Evolutionary conservation across 2,797 vertebrate species (phyloP).

Genomic region (Falco rusticolus): DNA sequence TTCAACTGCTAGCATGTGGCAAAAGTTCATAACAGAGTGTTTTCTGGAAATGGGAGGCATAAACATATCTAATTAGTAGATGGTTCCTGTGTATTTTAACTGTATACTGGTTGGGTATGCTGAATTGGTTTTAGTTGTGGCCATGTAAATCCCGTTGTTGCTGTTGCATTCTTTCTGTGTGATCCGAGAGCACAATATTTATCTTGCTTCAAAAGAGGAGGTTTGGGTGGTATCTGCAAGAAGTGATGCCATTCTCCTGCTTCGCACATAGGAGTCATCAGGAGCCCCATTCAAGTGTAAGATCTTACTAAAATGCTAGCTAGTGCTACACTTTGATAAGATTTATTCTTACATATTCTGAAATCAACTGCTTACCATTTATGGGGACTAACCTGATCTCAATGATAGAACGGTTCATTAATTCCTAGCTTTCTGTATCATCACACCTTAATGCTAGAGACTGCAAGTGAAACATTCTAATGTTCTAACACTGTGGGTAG

Average conservation of each 20-base stretch:
- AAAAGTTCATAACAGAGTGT: neutral
- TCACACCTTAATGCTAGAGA: neutral
- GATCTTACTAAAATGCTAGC: neutral
- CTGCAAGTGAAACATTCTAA: neutral
- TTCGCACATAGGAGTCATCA: neutral
- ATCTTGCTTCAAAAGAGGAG: neutral
- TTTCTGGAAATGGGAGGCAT: neutral
- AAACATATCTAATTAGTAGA: neutral
- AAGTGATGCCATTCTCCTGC: neutral
- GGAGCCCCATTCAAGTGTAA: neutral
- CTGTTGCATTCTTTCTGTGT: neutral
- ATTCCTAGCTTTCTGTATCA: constrained; percentile 1
- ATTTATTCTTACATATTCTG: constrained; percentile 17
- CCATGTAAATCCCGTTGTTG: neutral
- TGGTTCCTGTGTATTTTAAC: neutral
- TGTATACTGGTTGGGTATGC: neutral
- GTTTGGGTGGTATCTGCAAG: neutral
- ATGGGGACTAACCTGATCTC: constrained; percentile 16
- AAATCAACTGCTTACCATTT: constrained; percentile 23
- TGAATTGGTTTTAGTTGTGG: neutral
- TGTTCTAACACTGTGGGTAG: neutral
- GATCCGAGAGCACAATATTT: neutral
- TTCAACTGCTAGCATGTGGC: neutral
- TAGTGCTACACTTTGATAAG: neutral
- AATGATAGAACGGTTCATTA: neutral